Percentiles rank a stretch among this genome's conserved stretches.
These are phyloP conservation scores for Tangara arthus DNA, from an alignment of 2,797 vertebrate genomes.

Conservation along the genomic window DNA sequence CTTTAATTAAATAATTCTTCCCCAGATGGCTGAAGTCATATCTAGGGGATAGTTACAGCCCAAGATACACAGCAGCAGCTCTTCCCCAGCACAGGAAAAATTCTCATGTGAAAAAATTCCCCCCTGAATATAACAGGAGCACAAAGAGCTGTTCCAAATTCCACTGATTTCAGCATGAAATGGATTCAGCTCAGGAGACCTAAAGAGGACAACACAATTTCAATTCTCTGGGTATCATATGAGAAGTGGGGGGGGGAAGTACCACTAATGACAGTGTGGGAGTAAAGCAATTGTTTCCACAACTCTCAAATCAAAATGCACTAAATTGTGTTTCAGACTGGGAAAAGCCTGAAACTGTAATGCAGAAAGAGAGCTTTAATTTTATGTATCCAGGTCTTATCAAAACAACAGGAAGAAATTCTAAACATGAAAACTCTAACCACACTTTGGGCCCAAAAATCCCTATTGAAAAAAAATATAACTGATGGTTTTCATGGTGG, in stretches of 20 bases:
- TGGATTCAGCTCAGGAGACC: background rate
- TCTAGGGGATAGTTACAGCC: background rate
- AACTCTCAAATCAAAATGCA: constrained; percentile 7
- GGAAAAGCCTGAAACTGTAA: background rate
- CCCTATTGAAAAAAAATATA: background rate
- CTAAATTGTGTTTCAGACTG: background rate
- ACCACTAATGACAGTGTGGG: background rate
- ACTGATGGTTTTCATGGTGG: background rate
- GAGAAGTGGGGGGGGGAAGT: background rate
- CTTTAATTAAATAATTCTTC: constrained; percentile 29
- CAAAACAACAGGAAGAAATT: background rate
- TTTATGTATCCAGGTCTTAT: background rate
- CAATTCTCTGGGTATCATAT: background rate
- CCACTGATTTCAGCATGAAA: background rate
- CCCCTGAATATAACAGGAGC: background rate
- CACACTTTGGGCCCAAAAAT: background rate
- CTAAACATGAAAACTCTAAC: background rate
- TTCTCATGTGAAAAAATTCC: background rate
- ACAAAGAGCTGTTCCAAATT: background rate
- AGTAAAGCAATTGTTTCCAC: constrained; percentile 31
- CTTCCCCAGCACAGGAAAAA: background rate
- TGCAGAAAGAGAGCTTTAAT: background rate
- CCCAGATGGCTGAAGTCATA: background rate
- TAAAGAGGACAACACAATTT: background rate
- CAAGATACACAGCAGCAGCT: background rate